Base-by-base conservation (phyloP, 2,113 vertebrate genomes). In the Lagenorhynchus albirostris region DNA sequence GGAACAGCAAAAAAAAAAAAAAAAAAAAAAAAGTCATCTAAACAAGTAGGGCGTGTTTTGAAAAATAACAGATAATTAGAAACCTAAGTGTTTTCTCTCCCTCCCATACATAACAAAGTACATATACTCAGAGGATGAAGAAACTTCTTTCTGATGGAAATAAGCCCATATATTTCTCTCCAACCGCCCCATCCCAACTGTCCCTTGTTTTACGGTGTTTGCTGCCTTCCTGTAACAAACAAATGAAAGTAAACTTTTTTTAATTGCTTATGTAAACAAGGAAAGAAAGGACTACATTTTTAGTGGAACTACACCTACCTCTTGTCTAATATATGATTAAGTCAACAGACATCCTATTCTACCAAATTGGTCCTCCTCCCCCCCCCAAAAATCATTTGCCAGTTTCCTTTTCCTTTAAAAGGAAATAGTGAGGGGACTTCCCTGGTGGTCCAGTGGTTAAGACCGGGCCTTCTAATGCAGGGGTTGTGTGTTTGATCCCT, bases 51-150 rank as follows among this genome's bases (percentile, higher is more conserved):
- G 38, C 23, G 68, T 36, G 17, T 8, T 68, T 80, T 38, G 33
- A 91, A 65, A 62, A 44, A 8, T 2, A 36, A n/a, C 0, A 0
- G 53, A 4, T 25, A 21, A 73, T 20, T 26, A 18, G 60, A 76
- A 8, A 76, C 3, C 38, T 11, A 20, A 2, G 9, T 4, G 25
- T n/a, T 8, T 50, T 12, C 11, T 50, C 36, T 60, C 36, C 47
- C 33, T 76, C 47, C 14, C 50, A 12, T 3, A 38, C 7, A 0
- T 0, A 5, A 26, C 41, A 20, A 18, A 5, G 18, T 7, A 3
- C 25, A 1, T 31, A 3, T 13, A 12, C 10, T 6, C 18, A 14
- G 63, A 50, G 53, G 29, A 18, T 1, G 36, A 7, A 36, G 55
- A 17, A 33, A 29, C 47, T 13, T 23, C 71, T 36, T 44, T 38